phyloP scores from a whole-genome alignment of 1,140 invertebrate species.

The Teleogryllus occipitalis region DNA sequence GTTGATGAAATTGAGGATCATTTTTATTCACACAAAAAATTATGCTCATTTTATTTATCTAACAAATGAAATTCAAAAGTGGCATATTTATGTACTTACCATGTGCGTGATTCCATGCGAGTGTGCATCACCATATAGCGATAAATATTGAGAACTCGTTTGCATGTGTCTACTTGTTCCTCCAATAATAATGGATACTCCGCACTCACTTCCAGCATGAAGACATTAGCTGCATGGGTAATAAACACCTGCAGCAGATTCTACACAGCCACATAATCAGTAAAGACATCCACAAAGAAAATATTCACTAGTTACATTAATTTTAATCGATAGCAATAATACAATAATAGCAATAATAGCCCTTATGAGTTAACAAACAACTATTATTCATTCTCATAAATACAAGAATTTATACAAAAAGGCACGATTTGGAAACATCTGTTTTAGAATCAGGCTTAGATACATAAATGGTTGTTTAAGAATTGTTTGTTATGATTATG shows the following conservation, averaged over 20 bases:
- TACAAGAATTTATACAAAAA: too few relatives aligned
- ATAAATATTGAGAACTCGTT: slow-evolving; percentile 93
- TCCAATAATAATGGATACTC: slow-evolving; percentile 51
- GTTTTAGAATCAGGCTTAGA: too few relatives aligned
- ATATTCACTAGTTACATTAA: neutral
- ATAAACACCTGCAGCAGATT: slow-evolving; percentile 90
- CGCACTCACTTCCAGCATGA: slow-evolving; percentile 61
- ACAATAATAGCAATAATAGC: too few relatives aligned
- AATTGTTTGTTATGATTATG: too few relatives aligned
- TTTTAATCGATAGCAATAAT: neutral
- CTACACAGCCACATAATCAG: slow-evolving; percentile 37
- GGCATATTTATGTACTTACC: slow-evolving; percentile 46
- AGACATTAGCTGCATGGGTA: slow-evolving; percentile 91
- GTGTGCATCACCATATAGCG: slow-evolving; percentile 96
- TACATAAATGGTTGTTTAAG: too few relatives aligned
- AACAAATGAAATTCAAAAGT: neutral
- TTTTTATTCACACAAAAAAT: too few relatives aligned
- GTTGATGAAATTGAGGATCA: too few relatives aligned
- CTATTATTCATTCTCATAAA: too few relatives aligned
- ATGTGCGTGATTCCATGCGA: slow-evolving; percentile 82
- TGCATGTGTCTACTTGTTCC: slow-evolving; percentile 93
- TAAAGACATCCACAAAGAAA: neutral
- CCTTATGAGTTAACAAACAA: too few relatives aligned
- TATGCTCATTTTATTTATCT: too few relatives aligned
- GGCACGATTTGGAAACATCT: too few relatives aligned